Conservation (phyloP, 2,113 vertebrate genomes). For the Mohoua ochrocephala region DNA sequence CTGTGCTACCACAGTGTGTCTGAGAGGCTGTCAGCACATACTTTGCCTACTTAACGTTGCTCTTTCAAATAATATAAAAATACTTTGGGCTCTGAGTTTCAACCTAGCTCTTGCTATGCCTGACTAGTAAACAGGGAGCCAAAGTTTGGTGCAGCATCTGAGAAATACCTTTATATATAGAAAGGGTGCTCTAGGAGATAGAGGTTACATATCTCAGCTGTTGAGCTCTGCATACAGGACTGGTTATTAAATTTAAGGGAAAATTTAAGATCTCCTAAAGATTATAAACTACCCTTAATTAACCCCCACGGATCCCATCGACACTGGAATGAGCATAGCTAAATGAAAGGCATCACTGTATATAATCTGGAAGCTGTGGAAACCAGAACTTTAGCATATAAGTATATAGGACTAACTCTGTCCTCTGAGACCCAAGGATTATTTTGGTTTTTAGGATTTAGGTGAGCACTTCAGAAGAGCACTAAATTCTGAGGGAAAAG, state of each 20-base stretch:
- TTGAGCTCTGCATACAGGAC: neutral
- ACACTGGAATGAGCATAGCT: neutral
- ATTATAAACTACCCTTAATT: constrained; percentile 37
- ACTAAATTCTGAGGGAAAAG: neutral
- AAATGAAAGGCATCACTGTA: neutral
- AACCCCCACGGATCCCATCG: neutral
- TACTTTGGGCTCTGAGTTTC: neutral
- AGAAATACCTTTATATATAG: neutral
- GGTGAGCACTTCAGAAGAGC: neutral
- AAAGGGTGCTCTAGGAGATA: neutral
- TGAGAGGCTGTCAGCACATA: constrained; percentile 63
- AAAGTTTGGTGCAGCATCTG: neutral
- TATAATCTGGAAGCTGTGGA: neutral
- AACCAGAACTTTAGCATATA: neutral
- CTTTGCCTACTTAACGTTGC: constrained; percentile 42
- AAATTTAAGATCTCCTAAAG: constrained; percentile 33
- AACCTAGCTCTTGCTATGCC: constrained; percentile 3
- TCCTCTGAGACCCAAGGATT: constrained; percentile 12
- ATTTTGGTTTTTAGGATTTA: constrained; percentile 21
- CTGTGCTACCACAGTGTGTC: constrained; percentile 45
- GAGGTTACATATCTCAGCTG: neutral
- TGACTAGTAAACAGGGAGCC: neutral
- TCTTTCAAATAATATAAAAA: constrained; percentile 51
- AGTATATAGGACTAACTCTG: neutral
- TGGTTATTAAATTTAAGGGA: neutral